Evolutionary conservation across 2,888 invertebrate genomes (phyloP), one percentile per base, ranked within the genome.

Genomic region (Deladenus siricidicola): DNA sequence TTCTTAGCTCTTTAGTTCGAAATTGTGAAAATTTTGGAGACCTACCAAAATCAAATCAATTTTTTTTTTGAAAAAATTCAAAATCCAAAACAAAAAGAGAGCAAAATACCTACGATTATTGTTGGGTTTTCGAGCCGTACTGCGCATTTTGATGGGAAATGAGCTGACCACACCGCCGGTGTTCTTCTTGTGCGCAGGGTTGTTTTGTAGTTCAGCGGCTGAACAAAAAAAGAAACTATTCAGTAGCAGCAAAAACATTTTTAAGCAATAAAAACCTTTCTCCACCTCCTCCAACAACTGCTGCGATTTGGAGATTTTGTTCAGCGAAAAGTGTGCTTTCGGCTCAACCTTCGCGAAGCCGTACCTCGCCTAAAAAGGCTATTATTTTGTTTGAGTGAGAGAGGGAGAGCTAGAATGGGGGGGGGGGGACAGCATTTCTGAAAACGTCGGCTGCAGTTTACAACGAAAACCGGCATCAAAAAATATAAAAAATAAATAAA

Each of bases 81-180:
- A n/a, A n/a, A n/a, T n/a, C n/a, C n/a, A n/a, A n/a, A n/a, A n/a
- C n/a, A n/a, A n/a, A n/a, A n/a, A n/a, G n/a, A n/a, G n/a, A n/a
- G n/a, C n/a, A n/a, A n/a, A n/a, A n/a, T n/a, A n/a, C 62, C 58
- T 26, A 70, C 69, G 45, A 28, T 56, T 43, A 47, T 67, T 67
- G 51, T 69, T 60, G 42, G 61, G 59, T 51, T 66, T 65, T 17
- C 65, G 48, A 6, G 61, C 59, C 8, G 67, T 66, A 17, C 61
- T 66, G 4, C 70, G 58, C 43, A 68, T 61, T 50, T 63, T 58
- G 28, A 70, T 64, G 2, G 70, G 70, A 24, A 66, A 59, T 19
- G 66, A 56, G 0, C 66, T 60, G 26, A 58, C 49, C 21, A n/a
- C n/a, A n/a, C 63, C 53, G 21, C 63, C 69, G 48, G 62, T 56